Evolutionary conservation across 2,113 vertebrate species (phyloP), one percentile per base, ranked within the genome.

Genomic region (Pseudopodoces humilis): DNA sequence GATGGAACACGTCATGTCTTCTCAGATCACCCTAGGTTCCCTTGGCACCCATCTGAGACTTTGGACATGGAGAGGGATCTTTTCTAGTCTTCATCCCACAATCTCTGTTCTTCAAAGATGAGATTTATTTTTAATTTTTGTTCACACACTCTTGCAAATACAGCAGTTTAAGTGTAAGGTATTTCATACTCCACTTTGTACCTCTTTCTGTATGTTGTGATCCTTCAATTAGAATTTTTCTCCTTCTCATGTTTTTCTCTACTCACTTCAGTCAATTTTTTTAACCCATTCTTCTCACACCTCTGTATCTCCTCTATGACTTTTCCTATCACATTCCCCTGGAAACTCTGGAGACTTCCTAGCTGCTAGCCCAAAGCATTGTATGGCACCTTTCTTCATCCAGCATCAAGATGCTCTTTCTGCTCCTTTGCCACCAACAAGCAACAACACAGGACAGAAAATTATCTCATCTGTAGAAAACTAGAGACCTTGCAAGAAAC

Each of bases 1-100:
- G 49, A 80, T 4, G 0, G 16, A 80, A 39, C 28, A 82, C 0
- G 0, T 46, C 0, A 0, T 23, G 7, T 65, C 68, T 76, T 87
- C 60, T 88, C n/a, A 44, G 11, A 37, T 47, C 52, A 90, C 8
- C 27, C 33, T 21, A 50, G 6, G 27, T 44, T 92, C 56, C 43
- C 13, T 55, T 65, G 23, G 56, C 39, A 64, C 1, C 2, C 31
- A 65, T 27, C 27, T 44, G 18, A 69, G 50, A n/a, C 35, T 56
- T 53, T 11, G 46, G 18, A 85, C n/a, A 72, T 1, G 44, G 28
- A 77, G 6, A 47, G 23, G 1, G 8, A 31, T 47, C 43, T 70
- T 69, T 79, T 55, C 49, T 59, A 80, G 46, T 69, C 55, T 77
- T 88, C 71, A 77, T 53, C 11, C 7, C 39, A 70, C 27, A 17